phyloP scores from a whole-genome alignment of 2,113 vertebrate genomes.

The Stomatorhinus ivindoensis region DNA sequence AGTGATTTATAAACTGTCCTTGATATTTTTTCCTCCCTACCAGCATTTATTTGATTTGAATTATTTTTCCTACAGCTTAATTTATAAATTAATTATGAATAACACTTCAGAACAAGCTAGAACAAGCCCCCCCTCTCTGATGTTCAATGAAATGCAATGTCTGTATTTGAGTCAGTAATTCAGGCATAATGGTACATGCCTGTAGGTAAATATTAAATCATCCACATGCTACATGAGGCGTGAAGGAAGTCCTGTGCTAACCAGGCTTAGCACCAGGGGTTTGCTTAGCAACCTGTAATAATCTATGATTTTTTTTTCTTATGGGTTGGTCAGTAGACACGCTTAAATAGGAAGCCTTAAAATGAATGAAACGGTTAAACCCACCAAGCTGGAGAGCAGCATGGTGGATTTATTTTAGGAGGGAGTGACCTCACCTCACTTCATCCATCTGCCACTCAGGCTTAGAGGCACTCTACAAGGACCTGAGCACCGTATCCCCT shows the following conservation, averaged over 20 bases:
- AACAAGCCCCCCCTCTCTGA: background rate
- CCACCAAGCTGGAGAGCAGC: background rate
- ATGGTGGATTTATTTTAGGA: background rate
- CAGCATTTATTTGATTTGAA: background rate
- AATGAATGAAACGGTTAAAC: background rate
- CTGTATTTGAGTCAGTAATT: background rate
- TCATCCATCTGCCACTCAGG: slow-evolving; percentile 22
- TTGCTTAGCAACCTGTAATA: background rate
- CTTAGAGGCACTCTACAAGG: slow-evolving; percentile 52
- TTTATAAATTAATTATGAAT: background rate
- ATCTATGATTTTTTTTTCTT: background rate
- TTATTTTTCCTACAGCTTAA: background rate
- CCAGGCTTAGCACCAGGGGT: background rate
- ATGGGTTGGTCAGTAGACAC: background rate
- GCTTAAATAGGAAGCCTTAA: background rate
- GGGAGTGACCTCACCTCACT: background rate
- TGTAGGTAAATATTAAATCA: background rate
- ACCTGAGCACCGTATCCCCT: slow-evolving; percentile 55
- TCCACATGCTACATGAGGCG: background rate
- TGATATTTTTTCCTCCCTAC: slow-evolving; percentile 16
- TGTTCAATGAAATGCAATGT: background rate
- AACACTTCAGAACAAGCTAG: background rate
- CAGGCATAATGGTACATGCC: background rate
- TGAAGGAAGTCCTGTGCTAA: background rate
- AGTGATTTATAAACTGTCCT: background rate